Percentiles rank a stretch among this genome's conserved stretches.
These are phyloP conservation scores for Chlamydotis undulata DNA, from an alignment of 2,113 vertebrate genomes.

Conservation along the genomic window DNA sequence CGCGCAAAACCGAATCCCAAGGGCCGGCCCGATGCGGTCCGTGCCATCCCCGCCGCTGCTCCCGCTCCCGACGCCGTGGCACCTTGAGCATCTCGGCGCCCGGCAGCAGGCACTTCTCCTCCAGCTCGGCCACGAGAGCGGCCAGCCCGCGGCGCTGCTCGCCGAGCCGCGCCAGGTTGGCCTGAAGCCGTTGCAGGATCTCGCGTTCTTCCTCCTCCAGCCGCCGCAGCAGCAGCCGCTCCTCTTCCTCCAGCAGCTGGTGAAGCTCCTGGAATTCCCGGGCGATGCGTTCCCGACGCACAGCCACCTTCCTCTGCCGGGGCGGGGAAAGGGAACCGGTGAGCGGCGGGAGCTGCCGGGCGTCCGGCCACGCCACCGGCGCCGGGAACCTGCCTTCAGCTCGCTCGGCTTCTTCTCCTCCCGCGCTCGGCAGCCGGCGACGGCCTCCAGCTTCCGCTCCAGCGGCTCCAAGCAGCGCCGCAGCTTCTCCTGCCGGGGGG, in stretches of 20 bases:
- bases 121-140: conserved; percentile 62
- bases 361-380: not conserved
- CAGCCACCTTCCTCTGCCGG: conserved; percentile 82
- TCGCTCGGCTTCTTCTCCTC: conserved; percentile 88
- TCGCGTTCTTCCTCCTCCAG: conserved; percentile 71
- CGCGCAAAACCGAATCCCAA: no score
- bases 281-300: conserved; percentile 85
- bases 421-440: conserved; percentile 53
- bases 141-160: conserved; percentile 60
- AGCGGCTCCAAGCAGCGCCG: conserved; percentile 68
- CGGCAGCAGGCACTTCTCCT: conserved; percentile 70
- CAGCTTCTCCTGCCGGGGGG: conserved; percentile 61
- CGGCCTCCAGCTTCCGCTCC: conserved; percentile 65
- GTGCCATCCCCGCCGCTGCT: no score
- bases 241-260: conserved; percentile 78
- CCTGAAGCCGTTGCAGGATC: conserved; percentile 65
- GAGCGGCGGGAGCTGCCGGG: not conserved
- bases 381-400: conserved; percentile 66
- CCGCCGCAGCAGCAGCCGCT: conserved; percentile 48
- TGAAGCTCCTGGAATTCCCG: conserved; percentile 89
- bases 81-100: conserved; percentile 75
- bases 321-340: not conserved
- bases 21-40: no score
- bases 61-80: not conserved
- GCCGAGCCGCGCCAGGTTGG: conserved; percentile 55